Evolutionary conservation across 2,888 invertebrate species (phyloP).

Genomic region (Muschampia plurimacula): DNA sequence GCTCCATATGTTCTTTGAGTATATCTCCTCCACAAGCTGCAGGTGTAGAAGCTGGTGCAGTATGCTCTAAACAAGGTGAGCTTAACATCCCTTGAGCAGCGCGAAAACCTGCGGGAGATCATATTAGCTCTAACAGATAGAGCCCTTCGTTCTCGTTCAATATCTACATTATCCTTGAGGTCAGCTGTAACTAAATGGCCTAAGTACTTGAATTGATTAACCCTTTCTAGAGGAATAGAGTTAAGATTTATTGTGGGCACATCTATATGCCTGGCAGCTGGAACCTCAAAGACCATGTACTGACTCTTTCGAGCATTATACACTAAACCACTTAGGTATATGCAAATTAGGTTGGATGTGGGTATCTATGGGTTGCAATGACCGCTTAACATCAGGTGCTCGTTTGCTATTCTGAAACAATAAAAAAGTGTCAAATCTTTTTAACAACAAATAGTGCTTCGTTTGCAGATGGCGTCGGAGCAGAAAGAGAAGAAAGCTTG

Average conservation of each 20-base stretch:
- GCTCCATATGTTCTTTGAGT: not conserved
- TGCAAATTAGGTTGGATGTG: no score
- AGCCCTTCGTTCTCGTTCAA: not conserved
- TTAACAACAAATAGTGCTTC: not conserved
- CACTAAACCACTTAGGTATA: no score
- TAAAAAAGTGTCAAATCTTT: not conserved
- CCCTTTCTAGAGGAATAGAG: not conserved
- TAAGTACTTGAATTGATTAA: not conserved
- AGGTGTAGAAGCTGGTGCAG: conserved; percentile 1
- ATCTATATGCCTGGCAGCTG: not conserved
- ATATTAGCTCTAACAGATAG: not conserved
- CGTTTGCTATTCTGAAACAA: no score
- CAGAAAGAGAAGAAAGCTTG: conserved; percentile 79
- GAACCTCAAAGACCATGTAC: conserved; percentile 7
- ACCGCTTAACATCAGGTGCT: no score
- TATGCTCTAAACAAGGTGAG: not conserved
- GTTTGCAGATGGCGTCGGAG: conserved; percentile 76
- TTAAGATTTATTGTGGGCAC: not conserved
- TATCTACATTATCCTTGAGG: not conserved
- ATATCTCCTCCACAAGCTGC: not conserved
- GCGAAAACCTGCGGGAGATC: not conserved
- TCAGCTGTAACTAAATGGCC: not conserved
- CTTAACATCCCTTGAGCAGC: not conserved
- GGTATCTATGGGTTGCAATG: no score
- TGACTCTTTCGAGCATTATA: not conserved